phyloP scores from a whole-genome alignment of 2,888 invertebrate genomes.

The Schizotus pectinicornis region DNA sequence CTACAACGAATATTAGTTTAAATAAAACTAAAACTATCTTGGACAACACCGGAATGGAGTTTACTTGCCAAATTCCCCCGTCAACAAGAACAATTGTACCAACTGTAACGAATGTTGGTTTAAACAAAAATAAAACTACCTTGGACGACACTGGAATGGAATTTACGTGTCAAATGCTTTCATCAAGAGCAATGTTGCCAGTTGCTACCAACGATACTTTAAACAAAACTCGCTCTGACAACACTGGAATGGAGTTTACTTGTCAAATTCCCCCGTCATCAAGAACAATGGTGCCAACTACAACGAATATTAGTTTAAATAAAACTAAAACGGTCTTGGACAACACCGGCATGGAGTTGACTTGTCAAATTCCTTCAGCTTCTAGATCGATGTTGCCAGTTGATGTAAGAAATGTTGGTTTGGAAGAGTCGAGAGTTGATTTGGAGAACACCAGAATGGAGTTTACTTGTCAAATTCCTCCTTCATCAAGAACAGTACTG shows the following conservation, averaged over 20 bases:
- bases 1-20: too few relatives aligned
- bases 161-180: constrained; percentile 3
- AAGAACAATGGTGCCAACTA: not conserved
- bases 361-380: constrained; percentile 5
- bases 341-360: constrained; percentile 5
- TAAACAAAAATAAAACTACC: not conserved
- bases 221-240: too few relatives aligned
- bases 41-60: constrained; percentile 6
- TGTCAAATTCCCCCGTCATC: constrained; percentile 14
- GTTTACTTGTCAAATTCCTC: constrained; percentile 22
- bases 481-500: not conserved
- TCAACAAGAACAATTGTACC: not conserved
- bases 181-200: not conserved
- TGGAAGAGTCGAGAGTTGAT: not conserved
- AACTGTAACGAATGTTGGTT: not conserved
- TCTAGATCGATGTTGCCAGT: too few relatives aligned
- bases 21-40: too few relatives aligned
- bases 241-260: constrained; percentile 18
- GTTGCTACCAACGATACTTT: not conserved
- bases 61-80: constrained; percentile 6
- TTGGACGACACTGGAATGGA: constrained; percentile 4
- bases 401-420: not conserved
- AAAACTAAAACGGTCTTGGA: not conserved
- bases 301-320: too few relatives aligned
- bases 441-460: constrained; percentile 8